Evolutionary conservation across 2,888 invertebrate genomes (phyloP), one percentile per base, ranked within the genome.

Genomic region (Pterostichus madidus): DNA sequence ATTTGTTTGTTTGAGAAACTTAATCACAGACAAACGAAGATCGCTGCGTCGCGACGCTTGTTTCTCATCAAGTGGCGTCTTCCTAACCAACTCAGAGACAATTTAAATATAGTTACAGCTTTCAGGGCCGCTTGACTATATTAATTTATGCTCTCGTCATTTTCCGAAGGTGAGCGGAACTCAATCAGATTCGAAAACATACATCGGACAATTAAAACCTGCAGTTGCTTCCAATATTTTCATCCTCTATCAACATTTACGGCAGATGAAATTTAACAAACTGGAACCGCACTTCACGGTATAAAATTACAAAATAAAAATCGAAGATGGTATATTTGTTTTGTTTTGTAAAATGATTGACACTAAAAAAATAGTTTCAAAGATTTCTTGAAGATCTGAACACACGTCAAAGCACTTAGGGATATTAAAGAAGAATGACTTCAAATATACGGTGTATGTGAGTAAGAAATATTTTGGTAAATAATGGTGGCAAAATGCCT

Each of bases 21-120:
- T 13, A 73, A 73, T 46, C 73, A 77, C 15, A 77, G 53, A 77
- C 39, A 77, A 75, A 77, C 35, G 77, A 39, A 39, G 53, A 77
- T 64, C 68, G 31, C 24, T 15, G 81, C 81, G 81, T 46, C 73
- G 39, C 73, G 73, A 81, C 75, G 75, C 46, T 44, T 44, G 73
- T 32, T 81, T 75, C 32, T 73, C 81, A 46, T 81, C 75, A 75
- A 75, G 59, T 75, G 75, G 81, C 81, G 75, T 80, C 81, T 81
- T 81, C 75, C 59, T 75, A 75, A 73, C 71, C 71, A 59, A 81
- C 59, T 44, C 81, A 73, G 75, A 75, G 81, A 81, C 81, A 84
- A 84, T 84, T 84, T 84, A 85, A 84, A 82, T 84, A 80, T 84
- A 83, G 84, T 80, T 83, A 83, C 80, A 83, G 82, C 82, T 52